These are phyloP conservation scores for Sebastes alutus DNA, from an alignment of 2,797 vertebrate species.

Conservation along the genomic window DNA sequence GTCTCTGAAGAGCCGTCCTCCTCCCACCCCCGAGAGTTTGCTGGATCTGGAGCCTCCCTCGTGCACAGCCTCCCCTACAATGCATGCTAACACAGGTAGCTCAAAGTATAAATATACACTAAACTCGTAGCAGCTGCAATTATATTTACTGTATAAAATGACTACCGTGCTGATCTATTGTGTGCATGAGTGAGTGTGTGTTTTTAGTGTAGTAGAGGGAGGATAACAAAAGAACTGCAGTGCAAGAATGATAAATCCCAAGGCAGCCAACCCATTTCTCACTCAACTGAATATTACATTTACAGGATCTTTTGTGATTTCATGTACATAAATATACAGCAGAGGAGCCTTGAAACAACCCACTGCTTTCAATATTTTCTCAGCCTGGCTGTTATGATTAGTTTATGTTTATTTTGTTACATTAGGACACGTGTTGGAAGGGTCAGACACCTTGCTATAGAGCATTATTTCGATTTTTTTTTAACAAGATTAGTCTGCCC, in stretches of 20 bases:
- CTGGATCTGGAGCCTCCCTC: constrained; percentile 78
- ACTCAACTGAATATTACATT: constrained; percentile 4
- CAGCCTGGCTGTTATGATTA: background rate
- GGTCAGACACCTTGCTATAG: background rate
- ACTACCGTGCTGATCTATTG: background rate
- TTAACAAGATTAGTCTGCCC: background rate
- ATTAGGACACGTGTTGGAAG: background rate
- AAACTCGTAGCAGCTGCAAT: background rate
- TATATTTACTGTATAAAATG: background rate
- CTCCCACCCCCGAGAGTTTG: constrained; percentile 83
- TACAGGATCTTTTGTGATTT: background rate
- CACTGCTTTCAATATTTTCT: background rate
- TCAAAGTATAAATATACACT: background rate
- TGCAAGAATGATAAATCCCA: constrained; percentile 30
- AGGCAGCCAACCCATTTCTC: constrained; percentile 28
- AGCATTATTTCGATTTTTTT: background rate
- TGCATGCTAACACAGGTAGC: constrained; percentile 80
- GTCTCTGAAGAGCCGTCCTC: constrained; percentile 84
- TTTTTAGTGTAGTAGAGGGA: background rate
- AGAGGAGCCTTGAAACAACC: background rate
- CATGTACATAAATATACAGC: background rate
- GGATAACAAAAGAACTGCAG: constrained; percentile 9
- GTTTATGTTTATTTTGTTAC: background rate
- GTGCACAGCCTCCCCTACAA: constrained; percentile 72
- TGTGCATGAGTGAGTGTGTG: background rate